These are phyloP conservation scores for Dendrolimus kikuchii DNA, from an alignment of 1,140 invertebrate species.

Conservation along the genomic window DNA sequence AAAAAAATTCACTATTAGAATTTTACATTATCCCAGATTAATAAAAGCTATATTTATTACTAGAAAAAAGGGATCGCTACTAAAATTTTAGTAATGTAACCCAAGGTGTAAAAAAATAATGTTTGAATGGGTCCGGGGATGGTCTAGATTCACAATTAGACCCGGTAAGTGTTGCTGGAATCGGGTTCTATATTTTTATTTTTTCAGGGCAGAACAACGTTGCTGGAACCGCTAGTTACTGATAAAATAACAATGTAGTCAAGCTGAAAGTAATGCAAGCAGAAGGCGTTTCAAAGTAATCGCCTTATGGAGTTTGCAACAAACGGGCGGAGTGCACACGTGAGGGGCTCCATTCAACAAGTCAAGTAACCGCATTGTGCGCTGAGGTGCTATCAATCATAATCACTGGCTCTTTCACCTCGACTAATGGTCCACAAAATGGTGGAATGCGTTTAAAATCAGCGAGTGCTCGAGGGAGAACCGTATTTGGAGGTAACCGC, in stretches of 20 bases:
- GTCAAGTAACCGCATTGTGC: constrained; percentile 46
- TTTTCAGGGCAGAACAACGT: background rate
- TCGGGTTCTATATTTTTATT: background rate
- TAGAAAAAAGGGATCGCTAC: no score
- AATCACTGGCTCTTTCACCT: constrained; percentile 65
- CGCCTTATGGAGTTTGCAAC: constrained; percentile 29
- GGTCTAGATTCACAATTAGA: no score
- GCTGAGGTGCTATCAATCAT: constrained; percentile 55
- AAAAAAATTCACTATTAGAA: no score
- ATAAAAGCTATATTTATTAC: no score
- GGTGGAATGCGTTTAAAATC: constrained; percentile 64
- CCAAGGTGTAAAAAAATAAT: no score
- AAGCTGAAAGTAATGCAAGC: constrained; percentile 13
- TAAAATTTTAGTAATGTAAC: no score
- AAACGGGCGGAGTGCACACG: constrained; percentile 48
- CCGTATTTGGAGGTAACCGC: constrained; percentile 61
- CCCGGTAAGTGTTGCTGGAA: background rate
- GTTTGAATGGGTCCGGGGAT: no score
- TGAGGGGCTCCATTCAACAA: constrained; percentile 56
- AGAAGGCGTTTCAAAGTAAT: constrained; percentile 11
- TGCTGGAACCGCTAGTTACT: constrained; percentile 4
- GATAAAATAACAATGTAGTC: constrained; percentile 25
- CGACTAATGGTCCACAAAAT: constrained; percentile 67
- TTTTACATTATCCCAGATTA: no score
- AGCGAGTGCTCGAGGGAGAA: constrained; percentile 35